A percentile compares a stretch with the other conserved stretches of the same genome.
Conservation (phyloP, 2,797 vertebrate species). For the Champsocephalus esox region DNA sequence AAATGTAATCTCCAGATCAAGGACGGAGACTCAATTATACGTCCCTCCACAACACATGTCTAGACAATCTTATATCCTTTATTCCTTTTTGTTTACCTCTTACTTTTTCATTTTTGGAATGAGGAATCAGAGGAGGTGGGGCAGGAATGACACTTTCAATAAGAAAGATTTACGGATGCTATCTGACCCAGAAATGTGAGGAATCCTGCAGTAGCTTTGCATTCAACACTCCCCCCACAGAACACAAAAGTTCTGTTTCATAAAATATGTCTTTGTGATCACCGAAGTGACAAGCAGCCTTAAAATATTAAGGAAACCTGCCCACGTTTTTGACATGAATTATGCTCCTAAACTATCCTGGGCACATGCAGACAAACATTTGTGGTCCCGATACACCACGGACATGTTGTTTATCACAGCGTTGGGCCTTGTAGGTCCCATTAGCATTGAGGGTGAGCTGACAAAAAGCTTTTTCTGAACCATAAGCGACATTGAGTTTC, state of each 20-base stretch:
- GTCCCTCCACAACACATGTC: slow-evolving; percentile 54
- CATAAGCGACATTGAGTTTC: slow-evolving; percentile 5
- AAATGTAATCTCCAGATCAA: slow-evolving; percentile 72
- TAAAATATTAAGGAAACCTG: slow-evolving; percentile 39
- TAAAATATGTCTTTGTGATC: slow-evolving; percentile 57
- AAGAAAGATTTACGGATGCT: slow-evolving; percentile 71
- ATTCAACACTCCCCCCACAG: slow-evolving; percentile 33
- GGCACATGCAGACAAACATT: slow-evolving; percentile 10
- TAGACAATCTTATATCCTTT: slow-evolving; percentile 43
- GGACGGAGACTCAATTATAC: slow-evolving; percentile 58
- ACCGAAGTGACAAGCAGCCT: slow-evolving; percentile 14
- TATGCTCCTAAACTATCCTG: slow-evolving; percentile 29
- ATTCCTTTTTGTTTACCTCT: slow-evolving; percentile 52
- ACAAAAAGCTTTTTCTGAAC: slow-evolving; percentile 26
- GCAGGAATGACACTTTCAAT: slow-evolving; percentile 68
- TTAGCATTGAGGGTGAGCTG: slow-evolving; percentile 17
- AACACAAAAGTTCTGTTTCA: slow-evolving; percentile 37
- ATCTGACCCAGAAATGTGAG: slow-evolving; percentile 65
- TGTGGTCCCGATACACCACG: slow-evolving; percentile 4
- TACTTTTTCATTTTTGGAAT: slow-evolving; percentile 25
- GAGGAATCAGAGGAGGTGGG: slow-evolving; percentile 17
- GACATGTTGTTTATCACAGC: slow-evolving; percentile 20
- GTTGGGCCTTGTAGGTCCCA: slow-evolving; percentile 23
- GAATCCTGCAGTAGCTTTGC: slow-evolving; percentile 39
- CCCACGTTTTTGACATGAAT: slow-evolving; percentile 42